Evolutionary conservation across 2,888 invertebrate species (phyloP).

Genomic region (Ormyrus nitidulus): DNA sequence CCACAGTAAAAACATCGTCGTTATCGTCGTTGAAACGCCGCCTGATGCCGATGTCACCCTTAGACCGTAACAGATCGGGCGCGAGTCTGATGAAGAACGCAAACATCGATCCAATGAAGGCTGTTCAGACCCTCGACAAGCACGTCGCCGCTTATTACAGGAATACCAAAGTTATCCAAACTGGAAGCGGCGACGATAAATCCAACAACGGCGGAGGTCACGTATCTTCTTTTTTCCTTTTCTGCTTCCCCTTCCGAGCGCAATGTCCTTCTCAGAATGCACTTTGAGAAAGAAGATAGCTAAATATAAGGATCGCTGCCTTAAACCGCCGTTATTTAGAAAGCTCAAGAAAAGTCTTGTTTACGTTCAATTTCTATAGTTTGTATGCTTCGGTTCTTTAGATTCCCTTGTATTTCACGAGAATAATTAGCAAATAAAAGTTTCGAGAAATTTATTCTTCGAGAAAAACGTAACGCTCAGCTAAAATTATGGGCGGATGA

Average conservation of each 20-base stretch:
- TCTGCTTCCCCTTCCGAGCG: not conserved
- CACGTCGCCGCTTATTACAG: slow-evolving; percentile 58
- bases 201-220: slow-evolving; percentile 63
- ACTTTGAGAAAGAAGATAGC: slow-evolving; percentile 22
- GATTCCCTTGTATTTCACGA: too few species aligned
- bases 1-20: slow-evolving; percentile 51
- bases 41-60: slow-evolving; percentile 67
- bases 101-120: slow-evolving; percentile 53
- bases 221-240: slow-evolving; percentile 36
- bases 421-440: too few species aligned
- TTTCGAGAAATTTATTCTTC: too few species aligned
- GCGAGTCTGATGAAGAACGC: slow-evolving; percentile 57
- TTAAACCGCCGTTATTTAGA: too few species aligned
- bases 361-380: too few species aligned
- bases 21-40: slow-evolving; percentile 61
- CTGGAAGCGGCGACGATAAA: slow-evolving; percentile 66
- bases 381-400: too few species aligned
- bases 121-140: slow-evolving; percentile 53
- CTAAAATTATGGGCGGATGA: too few species aligned
- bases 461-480: too few species aligned
- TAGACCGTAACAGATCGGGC: slow-evolving; percentile 63
- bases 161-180: slow-evolving; percentile 60
- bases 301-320: too few species aligned
- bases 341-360: too few species aligned
- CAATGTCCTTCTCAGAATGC: slow-evolving; percentile 18